A percentile compares a stretch with the other conserved stretches of the same genome.
phyloP scores from a whole-genome alignment of 2,113 vertebrate genomes.

The Urocolius indicus region DNA sequence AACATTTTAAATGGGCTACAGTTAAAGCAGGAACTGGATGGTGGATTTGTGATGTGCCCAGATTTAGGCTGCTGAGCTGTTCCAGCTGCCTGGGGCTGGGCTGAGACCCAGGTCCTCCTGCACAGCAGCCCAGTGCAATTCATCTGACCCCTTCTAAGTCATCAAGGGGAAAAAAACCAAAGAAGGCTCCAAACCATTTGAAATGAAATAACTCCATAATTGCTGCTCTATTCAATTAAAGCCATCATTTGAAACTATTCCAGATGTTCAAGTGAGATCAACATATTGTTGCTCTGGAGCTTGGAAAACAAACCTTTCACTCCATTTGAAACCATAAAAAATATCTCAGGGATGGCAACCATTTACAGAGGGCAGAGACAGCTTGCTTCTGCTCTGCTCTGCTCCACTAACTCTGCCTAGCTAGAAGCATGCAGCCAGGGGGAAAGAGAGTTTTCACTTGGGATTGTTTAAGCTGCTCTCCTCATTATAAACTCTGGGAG shows the following conservation, averaged over 20 bases:
- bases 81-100: neutral
- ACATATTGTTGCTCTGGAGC: neutral
- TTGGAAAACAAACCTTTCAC: constrained; percentile 11
- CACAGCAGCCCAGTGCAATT: neutral
- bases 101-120: neutral
- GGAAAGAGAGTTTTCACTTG: neutral
- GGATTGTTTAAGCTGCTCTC: neutral
- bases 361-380: neutral
- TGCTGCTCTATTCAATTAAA: neutral
- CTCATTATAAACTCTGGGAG: neutral
- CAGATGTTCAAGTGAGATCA: neutral
- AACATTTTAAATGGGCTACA: neutral
- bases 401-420: neutral
- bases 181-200: neutral
- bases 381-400: neutral
- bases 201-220: neutral
- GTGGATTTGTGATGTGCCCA: neutral
- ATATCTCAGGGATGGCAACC: neutral
- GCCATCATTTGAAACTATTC: neutral
- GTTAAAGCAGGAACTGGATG: neutral
- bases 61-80: neutral
- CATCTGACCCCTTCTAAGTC: neutral
- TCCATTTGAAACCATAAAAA: neutral
- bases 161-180: neutral
- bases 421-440: neutral